A percentile compares a stretch with the other conserved stretches of the same genome.
Evolutionary conservation across 1,140 invertebrate genomes (phyloP).

Genomic region (Leptestheria dahalacensis): DNA sequence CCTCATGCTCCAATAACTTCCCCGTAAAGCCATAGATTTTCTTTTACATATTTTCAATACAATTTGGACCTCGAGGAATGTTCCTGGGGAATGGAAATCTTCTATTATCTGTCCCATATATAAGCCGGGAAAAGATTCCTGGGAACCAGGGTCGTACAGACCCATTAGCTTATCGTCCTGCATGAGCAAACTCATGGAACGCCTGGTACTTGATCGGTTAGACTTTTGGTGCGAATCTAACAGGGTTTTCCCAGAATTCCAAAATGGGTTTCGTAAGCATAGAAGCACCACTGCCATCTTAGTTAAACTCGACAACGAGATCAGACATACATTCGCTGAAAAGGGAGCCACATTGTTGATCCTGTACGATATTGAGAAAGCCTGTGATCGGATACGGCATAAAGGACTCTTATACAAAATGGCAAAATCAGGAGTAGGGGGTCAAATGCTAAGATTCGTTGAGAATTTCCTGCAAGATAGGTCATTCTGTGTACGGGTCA

Average conservation of each 20-base stretch:
- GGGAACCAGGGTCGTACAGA: conserved; percentile 11
- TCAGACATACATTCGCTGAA: conserved; percentile 24
- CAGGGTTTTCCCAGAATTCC: conserved; percentile 2
- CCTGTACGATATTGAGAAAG: conserved; percentile 29
- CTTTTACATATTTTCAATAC: neutral
- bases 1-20: neutral
- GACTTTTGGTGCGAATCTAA: conserved; percentile 12
- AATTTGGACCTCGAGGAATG: neutral
- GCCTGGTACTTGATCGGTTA: conserved; percentile 11
- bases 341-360: conserved; percentile 22
- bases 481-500: neutral
- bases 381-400: conserved; percentile 29
- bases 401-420: conserved; percentile 26
- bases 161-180: conserved; percentile 15
- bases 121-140: conserved; percentile 16
- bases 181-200: conserved; percentile 16
- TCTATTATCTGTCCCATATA: conserved; percentile 15
- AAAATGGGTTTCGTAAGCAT: conserved; percentile 23
- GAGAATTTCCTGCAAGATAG: conserved; percentile 8
- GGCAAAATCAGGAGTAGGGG: conserved; percentile 3
- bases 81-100: conserved; percentile 15
- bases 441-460: neutral
- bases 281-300: conserved; percentile 27
- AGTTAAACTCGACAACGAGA: conserved; percentile 24
- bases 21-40: neutral